A percentile compares a stretch with the other conserved stretches of the same genome.
These are phyloP conservation scores for Botia almorhae DNA, from an alignment of 2,797 vertebrate species.

Conservation along the genomic window DNA sequence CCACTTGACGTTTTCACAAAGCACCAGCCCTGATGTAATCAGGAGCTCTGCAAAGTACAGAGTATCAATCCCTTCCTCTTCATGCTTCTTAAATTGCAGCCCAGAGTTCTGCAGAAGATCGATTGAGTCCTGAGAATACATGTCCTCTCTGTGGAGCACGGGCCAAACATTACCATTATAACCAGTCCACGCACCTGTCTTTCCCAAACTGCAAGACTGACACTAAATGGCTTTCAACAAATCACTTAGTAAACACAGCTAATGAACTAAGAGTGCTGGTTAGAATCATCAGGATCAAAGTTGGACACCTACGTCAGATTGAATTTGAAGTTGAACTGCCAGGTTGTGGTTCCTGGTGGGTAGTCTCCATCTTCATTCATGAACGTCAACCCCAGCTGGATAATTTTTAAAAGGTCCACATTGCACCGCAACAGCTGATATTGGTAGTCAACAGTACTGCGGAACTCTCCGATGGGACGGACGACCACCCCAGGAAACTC, in stretches of 20 bases:
- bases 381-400: slow-evolving; percentile 96
- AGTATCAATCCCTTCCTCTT: slow-evolving; percentile 97
- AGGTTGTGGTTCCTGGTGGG: slow-evolving; percentile 92
- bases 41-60: slow-evolving; percentile 96
- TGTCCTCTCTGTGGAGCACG: slow-evolving; percentile 87
- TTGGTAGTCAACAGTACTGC: slow-evolving; percentile 97
- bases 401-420: slow-evolving; percentile 97
- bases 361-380: slow-evolving; percentile 97
- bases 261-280: not conserved
- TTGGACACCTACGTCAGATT: slow-evolving; percentile 89
- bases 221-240: not conserved
- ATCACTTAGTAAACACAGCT: not conserved
- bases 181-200: not conserved
- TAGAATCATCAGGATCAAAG: not conserved
- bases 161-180: not conserved
- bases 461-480: slow-evolving; percentile 94
- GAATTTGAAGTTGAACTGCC: slow-evolving; percentile 99
- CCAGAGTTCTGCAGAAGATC: slow-evolving; percentile 97
- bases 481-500: slow-evolving; percentile 97
- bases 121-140: slow-evolving; percentile 99
- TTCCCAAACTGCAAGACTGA: too few relatives aligned
- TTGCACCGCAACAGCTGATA: slow-evolving; percentile 97
- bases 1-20: slow-evolving; percentile 98
- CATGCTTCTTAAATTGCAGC: slow-evolving; percentile 97
- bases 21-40: slow-evolving; percentile 97